Conservation (phyloP, 2,888 invertebrate species). For the Ellobium chinense region DNA sequence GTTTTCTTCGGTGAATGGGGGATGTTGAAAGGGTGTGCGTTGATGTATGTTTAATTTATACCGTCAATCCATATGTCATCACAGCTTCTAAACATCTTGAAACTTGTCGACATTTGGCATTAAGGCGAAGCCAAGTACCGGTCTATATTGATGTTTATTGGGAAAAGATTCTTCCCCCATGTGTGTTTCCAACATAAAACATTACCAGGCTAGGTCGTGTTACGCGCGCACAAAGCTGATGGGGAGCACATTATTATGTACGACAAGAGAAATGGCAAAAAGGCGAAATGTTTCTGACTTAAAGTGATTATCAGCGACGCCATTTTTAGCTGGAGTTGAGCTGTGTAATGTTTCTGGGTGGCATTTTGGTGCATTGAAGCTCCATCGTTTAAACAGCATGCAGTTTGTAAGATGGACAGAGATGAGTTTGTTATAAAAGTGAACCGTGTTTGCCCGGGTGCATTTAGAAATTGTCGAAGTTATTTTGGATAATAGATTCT, state of each 20-base stretch:
- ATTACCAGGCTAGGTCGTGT: constrained; percentile 12
- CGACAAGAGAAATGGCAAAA: too few species aligned
- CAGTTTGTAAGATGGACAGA: too few species aligned
- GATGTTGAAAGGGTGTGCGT: constrained; percentile 11
- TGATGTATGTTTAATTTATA: constrained; percentile 43
- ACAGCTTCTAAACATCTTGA: constrained; percentile 2
- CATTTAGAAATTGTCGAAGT: too few species aligned
- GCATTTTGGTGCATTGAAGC: too few species aligned
- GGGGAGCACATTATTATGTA: constrained; percentile 7
- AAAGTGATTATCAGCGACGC: too few species aligned
- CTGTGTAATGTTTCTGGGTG: too few species aligned
- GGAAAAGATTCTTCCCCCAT: background rate
- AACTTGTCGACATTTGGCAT: constrained; percentile 30
- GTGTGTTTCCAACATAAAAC: constrained; percentile 13
- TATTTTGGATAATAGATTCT: too few species aligned
- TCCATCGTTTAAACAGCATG: too few species aligned
- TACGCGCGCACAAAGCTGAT: constrained; percentile 3
- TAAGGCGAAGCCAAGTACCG: background rate
- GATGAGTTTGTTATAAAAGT: too few species aligned
- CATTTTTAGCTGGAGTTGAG: too few species aligned
- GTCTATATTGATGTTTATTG: constrained; percentile 27
- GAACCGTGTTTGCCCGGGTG: too few species aligned
- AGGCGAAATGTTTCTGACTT: too few species aligned
- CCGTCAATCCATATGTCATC: constrained; percentile 22
- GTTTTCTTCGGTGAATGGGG: background rate